Evolutionary conservation across 1,140 invertebrate genomes (phyloP), one percentile per base, ranked within the genome.

Genomic region (Fopius arisanus): DNA sequence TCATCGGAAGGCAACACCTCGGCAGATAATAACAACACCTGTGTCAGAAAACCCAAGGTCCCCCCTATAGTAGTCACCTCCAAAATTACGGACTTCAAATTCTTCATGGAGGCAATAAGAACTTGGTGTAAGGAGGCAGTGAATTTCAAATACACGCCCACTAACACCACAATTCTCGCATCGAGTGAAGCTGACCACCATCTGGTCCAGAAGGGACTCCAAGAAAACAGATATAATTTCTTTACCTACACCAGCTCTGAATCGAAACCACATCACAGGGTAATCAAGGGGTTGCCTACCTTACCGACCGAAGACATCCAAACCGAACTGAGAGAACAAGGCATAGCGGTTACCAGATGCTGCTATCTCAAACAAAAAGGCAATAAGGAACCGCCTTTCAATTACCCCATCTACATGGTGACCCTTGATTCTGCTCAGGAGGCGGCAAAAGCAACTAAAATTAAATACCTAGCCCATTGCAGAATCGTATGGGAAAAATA

Each of bases 401-500:
- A 37, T 37, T 37, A 37, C 33, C 33, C 33, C 4, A 12, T 37
- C 5, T 37, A 37, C 33, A 37, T 37, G 33, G 33, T 37, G 33
- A 37, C 33, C 5, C 12, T 37, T 12, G 33, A 4, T 6, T 6
- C 33, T 6, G 33, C 33, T 12, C 4, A 37, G 33, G 33, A 4
- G 12, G 33, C 33, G 33, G 33, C 33, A 4, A 37, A 12, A 12
- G 33, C n/a, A n/a, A n/a, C n/a, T n/a, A n/a, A n/a, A n/a, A n/a
- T n/a, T n/a, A n/a, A n/a, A n/a, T n/a, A n/a, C 33, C 33, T 37
- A 37, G 33, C 33, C 33, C 33, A 37, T 12, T 37, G 33, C 43
- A 69, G 16, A 51, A 69, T 69, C 14, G 43, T 31, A 67, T 70
- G 33, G 12, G 37, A 63, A 19, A 33, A 19, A 19, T 70, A 66